Conservation (phyloP, 2,888 invertebrate genomes). For the Nomada ruficornis region DNA sequence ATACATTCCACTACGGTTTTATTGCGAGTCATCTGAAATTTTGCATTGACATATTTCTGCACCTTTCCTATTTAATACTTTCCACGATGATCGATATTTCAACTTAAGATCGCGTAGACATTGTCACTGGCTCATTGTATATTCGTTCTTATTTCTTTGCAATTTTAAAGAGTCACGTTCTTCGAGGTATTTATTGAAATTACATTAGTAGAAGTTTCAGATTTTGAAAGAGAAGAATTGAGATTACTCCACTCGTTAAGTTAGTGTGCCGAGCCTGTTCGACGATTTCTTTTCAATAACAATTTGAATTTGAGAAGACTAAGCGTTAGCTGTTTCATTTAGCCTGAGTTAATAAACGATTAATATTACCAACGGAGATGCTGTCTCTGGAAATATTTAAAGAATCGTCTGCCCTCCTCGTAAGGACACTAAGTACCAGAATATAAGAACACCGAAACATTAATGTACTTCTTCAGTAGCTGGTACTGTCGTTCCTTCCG, state of each 20-base stretch:
- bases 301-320: neutral
- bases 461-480: slow-evolving; percentile 38
- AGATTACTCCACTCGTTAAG: too few species aligned
- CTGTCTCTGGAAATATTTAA: neutral
- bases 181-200: too few species aligned
- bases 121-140: neutral
- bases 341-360: neutral
- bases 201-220: too few species aligned
- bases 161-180: neutral
- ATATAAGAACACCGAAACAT: slow-evolving; percentile 9
- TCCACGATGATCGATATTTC: slow-evolving; percentile 27
- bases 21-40: slow-evolving; percentile 58
- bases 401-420: neutral
- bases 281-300: too few species aligned
- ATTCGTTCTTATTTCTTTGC: neutral
- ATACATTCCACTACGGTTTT: slow-evolving; percentile 60
- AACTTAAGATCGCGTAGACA: neutral
- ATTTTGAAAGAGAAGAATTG: too few species aligned
- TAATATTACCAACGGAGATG: neutral
- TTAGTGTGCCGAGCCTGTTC: too few species aligned
- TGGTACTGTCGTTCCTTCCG: slow-evolving; percentile 59
- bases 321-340: neutral
- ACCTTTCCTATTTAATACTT: neutral
- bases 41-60: slow-evolving; percentile 38
- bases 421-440: neutral